Conservation (phyloP, 2,113 vertebrate species). For the Promerops cafer region DNA sequence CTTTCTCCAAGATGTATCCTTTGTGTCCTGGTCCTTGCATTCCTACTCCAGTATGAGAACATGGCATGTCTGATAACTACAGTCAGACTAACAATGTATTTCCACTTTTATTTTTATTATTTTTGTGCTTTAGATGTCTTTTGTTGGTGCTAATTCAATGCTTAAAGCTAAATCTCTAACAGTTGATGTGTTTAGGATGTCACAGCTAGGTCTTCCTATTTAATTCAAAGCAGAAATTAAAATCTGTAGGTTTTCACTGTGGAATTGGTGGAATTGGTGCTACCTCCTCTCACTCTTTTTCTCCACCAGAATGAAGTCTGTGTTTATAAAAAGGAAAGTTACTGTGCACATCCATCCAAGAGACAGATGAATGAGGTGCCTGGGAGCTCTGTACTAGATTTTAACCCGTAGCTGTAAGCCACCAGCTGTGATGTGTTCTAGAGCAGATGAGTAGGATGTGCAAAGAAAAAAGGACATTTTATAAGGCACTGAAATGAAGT, state of each 20-base stretch:
- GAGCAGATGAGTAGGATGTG: neutral
- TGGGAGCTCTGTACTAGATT: neutral
- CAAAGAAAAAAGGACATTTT: neutral
- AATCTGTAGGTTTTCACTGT: neutral
- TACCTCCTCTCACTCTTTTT: neutral
- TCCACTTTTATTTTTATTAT: neutral
- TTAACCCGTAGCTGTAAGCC: neutral
- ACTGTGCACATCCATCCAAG: neutral
- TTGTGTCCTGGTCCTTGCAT: neutral
- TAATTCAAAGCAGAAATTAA: neutral
- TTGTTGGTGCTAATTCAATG: neutral
- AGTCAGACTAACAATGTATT: neutral
- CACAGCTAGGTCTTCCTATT: neutral
- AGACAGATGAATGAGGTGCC: neutral
- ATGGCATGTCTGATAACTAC: neutral
- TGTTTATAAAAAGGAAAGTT: neutral
- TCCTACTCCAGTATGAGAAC: neutral
- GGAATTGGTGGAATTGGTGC: neutral
- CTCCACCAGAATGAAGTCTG: neutral
- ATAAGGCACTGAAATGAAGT: neutral
- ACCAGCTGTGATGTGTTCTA: slow-evolving; percentile 18
- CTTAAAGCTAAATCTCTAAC: neutral
- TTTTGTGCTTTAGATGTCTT: neutral
- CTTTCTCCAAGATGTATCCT: neutral
- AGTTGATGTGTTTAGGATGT: neutral